Evolutionary conservation across 1,140 invertebrate species (phyloP).

Genomic region (Heliconius himera): DNA sequence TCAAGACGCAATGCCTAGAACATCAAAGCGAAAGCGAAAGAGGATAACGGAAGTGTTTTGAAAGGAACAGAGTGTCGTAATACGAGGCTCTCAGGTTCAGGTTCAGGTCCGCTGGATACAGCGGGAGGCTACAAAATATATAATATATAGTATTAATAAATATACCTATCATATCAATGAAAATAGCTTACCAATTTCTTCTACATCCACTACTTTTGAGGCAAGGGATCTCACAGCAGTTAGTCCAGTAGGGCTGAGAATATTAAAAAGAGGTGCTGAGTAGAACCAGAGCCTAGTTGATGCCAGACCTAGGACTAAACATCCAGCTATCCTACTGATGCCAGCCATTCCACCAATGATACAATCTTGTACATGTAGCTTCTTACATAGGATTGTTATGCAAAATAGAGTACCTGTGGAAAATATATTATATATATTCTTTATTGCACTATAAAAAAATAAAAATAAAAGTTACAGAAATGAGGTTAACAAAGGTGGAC

Average conservation of each 20-base stretch:
- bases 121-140: too few relatives aligned
- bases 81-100: too few relatives aligned
- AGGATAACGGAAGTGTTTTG: too few relatives aligned
- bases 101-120: too few relatives aligned
- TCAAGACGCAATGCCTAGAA: too few relatives aligned
- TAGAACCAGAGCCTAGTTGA: constrained; percentile 75
- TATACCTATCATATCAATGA: background rate
- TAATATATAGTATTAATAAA: background rate
- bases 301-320: constrained; percentile 75
- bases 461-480: too few relatives aligned
- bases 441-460: too few relatives aligned
- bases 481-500: too few relatives aligned
- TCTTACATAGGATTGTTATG: constrained; percentile 73
- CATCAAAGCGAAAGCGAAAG: too few relatives aligned
- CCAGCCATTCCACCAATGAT: constrained; percentile 73
- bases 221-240: constrained; percentile 83
- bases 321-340: constrained; percentile 78
- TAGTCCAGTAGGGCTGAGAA: constrained; percentile 81
- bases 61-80: too few relatives aligned
- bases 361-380: constrained; percentile 72
- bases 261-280: constrained; percentile 78
- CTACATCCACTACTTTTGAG: constrained; percentile 81
- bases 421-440: constrained; percentile 21
- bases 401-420: constrained; percentile 74
- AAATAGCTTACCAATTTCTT: constrained; percentile 75